phyloP scores from a whole-genome alignment of 2,797 vertebrate species.

The Neosalanx taihuensis region DNA sequence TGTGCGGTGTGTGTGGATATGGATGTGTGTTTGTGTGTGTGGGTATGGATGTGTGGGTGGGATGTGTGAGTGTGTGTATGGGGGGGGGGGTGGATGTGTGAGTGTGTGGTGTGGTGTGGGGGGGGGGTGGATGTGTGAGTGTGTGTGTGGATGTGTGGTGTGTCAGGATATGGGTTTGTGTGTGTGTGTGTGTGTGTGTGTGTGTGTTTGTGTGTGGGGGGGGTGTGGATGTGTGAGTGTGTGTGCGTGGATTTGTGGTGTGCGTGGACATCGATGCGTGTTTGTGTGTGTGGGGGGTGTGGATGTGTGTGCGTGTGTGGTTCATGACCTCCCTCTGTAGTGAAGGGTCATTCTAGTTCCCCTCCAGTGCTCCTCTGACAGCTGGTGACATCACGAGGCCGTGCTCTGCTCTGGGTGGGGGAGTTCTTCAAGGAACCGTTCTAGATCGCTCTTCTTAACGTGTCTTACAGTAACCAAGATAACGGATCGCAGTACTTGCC shows the following conservation, averaged over 20 bases:
- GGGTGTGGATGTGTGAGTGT: not conserved
- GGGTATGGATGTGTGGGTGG: too few relatives aligned
- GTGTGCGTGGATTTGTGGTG: not conserved
- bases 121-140: not conserved
- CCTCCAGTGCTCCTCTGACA: slow-evolving; percentile 29
- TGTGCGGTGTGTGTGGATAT: too few relatives aligned
- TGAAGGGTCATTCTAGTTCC: slow-evolving; percentile 12
- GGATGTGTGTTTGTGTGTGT: too few relatives aligned
- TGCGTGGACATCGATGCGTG: not conserved
- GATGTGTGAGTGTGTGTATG: too few relatives aligned
- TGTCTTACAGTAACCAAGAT: not conserved
- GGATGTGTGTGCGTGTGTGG: slow-evolving; percentile 3
- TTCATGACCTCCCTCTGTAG: slow-evolving; percentile 9
- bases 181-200: not conserved
- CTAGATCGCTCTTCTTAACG: not conserved
- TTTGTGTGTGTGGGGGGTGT: slow-evolving; percentile 1
- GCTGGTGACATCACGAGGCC: slow-evolving; percentile 2
- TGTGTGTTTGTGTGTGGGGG: not conserved
- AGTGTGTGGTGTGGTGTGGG: too few relatives aligned
- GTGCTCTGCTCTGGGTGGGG: not conserved
- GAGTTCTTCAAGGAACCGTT: not conserved
- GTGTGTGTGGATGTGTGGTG: too few relatives aligned
- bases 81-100: too few relatives aligned
- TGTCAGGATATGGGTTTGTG: not conserved
- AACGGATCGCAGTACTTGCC: not conserved